Evolutionary conservation across 2,113 vertebrate genomes (phyloP), one percentile per base, ranked within the genome.

Genomic region (Oenanthe melanoleuca): DNA sequence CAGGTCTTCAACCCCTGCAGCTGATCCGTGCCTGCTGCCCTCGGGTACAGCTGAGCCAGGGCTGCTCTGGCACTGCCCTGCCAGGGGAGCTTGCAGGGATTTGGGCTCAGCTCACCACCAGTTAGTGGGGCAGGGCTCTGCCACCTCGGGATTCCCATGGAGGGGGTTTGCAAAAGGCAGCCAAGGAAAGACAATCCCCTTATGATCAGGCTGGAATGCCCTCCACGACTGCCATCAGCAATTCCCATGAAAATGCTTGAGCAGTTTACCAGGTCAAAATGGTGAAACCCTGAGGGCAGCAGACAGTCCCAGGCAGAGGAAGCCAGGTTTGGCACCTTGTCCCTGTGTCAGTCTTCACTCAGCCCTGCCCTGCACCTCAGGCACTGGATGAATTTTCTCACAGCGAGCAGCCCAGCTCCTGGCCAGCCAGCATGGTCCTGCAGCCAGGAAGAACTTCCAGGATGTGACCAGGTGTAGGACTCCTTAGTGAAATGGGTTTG

Each of bases 361-460:
- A 66, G 78, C 34, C 38, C 55, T 61, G 55, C 9, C 3, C 2
- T 7, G 18, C 19, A 52, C 50, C 55, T 69, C 69, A 21, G 67
- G 57, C 12, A 6, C 25, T 4, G 1, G 17, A 3, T 28, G 45
- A 61, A 49, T n/a, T 40, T 65, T 61, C 71, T 80, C 8, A 1
- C 31, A 16, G 12, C 0, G 0, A 71, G 17, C 0, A 0, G 26
- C 13, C 26, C 50, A 50, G 75, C 33, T 87, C 38, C 47, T 75
- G 45, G 25, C 11, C 40, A 55, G 53, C 20, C 14, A 1, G 33
- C 5, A 0, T 4, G 7, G 40, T 31, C 28, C 34, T 20, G 25
- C 37, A 60, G 53, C 59, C 57, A 44, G 60, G 11, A 2, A 4
- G 42, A 70, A 6, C 22, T 75, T 44, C 61, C 34, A 34, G 59